A percentile compares a stretch with the other conserved stretches of the same genome.
These are phyloP conservation scores for Gonocerus acuteangulatus DNA, from an alignment of 2,888 invertebrate genomes.

Conservation along the genomic window DNA sequence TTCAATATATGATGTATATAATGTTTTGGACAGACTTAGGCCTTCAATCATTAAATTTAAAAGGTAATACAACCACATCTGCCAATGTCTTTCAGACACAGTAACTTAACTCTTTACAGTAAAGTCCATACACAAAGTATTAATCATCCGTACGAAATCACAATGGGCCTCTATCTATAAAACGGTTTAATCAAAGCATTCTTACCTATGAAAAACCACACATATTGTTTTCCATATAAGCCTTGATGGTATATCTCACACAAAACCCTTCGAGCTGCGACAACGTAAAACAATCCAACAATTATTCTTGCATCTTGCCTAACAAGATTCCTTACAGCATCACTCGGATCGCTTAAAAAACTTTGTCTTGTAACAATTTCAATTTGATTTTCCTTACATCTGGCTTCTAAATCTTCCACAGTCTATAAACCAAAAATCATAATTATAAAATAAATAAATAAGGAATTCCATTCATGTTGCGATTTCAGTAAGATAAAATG, in stretches of 20 bases:
- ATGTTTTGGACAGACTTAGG: too few species aligned
- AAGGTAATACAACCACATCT: too few species aligned
- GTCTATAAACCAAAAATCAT: constrained; percentile 57
- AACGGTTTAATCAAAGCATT: too few species aligned
- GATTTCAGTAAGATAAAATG: too few species aligned
- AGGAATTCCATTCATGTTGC: neutral
- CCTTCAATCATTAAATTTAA: too few species aligned
- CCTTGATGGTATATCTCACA: constrained; percentile 93
- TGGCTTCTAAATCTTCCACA: constrained; percentile 90
- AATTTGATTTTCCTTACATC: constrained; percentile 84
- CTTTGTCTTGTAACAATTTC: constrained; percentile 95
- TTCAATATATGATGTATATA: too few species aligned
- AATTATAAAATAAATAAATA: too few species aligned
- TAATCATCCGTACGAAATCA: too few species aligned
- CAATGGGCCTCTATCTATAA: too few species aligned
- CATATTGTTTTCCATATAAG: constrained; percentile 89
- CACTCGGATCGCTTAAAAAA: constrained; percentile 92
- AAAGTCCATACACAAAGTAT: too few species aligned
- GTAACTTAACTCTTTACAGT: too few species aligned
- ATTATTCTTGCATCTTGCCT: constrained; percentile 96
- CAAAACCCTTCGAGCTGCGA: constrained; percentile 89
- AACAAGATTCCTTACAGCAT: constrained; percentile 88
- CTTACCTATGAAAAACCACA: constrained; percentile 98
- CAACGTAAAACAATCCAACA: constrained; percentile 96
- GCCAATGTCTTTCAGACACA: too few species aligned